Percentiles rank a stretch among this genome's conserved stretches.
Evolutionary conservation across 2,113 vertebrate species (phyloP).

Genomic region (Pogonocichla stellata): DNA sequence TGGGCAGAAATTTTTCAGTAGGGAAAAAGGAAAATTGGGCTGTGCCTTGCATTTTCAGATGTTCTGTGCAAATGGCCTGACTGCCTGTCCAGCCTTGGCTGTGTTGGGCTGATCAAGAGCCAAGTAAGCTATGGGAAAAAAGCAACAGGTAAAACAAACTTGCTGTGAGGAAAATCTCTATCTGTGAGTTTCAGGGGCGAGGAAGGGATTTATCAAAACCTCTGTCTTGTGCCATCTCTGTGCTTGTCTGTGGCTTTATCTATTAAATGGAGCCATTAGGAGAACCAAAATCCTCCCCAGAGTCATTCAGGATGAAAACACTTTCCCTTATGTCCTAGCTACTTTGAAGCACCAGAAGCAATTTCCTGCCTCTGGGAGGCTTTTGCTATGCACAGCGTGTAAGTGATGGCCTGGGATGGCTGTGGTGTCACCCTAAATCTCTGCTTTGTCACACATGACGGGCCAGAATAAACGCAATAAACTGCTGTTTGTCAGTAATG

Average conservation of each 20-base stretch:
- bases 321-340: not conserved
- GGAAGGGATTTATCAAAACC: not conserved
- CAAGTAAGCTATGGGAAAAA: not conserved
- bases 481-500: not conserved
- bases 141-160: not conserved
- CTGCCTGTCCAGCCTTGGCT: not conserved
- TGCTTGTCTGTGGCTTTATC: slow-evolving; percentile 4
- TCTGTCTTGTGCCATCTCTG: not conserved
- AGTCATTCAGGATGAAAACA: slow-evolving; percentile 1
- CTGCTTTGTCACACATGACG: fast-evolving
- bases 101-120: not conserved
- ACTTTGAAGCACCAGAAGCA: not conserved
- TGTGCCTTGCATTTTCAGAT: not conserved
- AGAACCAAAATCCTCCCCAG: not conserved
- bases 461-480: slow-evolving; percentile 14
- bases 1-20: not conserved
- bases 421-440: not conserved
- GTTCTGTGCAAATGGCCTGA: not conserved
- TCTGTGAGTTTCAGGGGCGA: not conserved
- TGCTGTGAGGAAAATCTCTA: not conserved
- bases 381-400: not conserved
- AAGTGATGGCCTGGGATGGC: not conserved
- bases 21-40: not conserved
- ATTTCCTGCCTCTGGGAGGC: not conserved
- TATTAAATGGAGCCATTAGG: slow-evolving; percentile 3